phyloP scores from a whole-genome alignment of 2,888 invertebrate species.

The Hirtodrosophila cameraria region DNA sequence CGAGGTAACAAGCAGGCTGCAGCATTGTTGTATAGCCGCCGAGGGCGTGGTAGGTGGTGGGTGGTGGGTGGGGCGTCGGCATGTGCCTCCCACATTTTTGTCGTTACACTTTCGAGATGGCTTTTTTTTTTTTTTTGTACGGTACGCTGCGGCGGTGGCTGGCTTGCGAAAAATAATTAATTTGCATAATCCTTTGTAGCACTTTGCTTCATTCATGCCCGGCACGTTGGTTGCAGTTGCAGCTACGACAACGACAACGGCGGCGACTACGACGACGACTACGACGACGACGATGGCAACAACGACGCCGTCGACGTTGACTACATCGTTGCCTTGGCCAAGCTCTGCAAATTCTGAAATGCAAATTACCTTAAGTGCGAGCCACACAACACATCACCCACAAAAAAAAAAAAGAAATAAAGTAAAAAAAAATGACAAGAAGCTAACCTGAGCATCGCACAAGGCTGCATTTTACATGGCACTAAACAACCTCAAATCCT shows the following conservation, averaged over 20 bases:
- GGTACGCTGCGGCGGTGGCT: constrained; percentile 57
- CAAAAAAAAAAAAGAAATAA: constrained; percentile 47
- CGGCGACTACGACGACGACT: constrained; percentile 1
- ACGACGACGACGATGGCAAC: constrained; percentile 31
- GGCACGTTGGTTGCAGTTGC: constrained; percentile 69
- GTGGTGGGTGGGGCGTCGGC: constrained; percentile 25
- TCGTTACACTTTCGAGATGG: constrained; percentile 75
- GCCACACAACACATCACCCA: constrained; percentile 76
- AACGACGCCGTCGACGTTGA: constrained; percentile 45
- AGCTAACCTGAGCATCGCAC: constrained; percentile 36
- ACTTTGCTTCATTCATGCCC: constrained; percentile 81
- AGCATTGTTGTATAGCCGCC: constrained; percentile 70
- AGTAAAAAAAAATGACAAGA: constrained; percentile 13
- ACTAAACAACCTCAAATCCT: constrained; percentile 80
- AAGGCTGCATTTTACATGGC: constrained; percentile 67
- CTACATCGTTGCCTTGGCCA: constrained; percentile 66
- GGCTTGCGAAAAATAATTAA: constrained; percentile 80
- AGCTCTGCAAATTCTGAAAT: constrained; percentile 80
- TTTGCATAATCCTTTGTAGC: constrained; percentile 80
- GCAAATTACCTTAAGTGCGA: constrained; percentile 80
- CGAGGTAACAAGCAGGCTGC: constrained; percentile 32
- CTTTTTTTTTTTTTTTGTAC: constrained; percentile 22
- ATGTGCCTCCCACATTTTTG: constrained; percentile 71
- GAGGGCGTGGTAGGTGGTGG: constrained; percentile 13
- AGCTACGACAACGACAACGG: constrained; percentile 20